Evolutionary conservation across 2,888 invertebrate genomes (phyloP), one percentile per base, ranked within the genome.

Genomic region (Oxytorus armatus): DNA sequence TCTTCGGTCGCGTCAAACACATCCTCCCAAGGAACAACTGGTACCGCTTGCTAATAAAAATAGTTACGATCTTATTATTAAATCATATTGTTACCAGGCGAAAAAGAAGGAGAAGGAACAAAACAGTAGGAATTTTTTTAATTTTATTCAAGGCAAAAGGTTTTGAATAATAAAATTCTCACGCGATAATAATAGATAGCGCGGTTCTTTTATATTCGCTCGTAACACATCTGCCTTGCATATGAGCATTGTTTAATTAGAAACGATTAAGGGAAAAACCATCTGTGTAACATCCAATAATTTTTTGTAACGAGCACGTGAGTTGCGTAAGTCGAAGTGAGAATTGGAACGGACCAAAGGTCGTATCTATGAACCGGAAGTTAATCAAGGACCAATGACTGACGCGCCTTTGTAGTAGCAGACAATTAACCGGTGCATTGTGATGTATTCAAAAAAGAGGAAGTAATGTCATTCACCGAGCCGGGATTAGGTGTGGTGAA

Each of bases 1-100:
- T 94, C 94, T 75, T 92, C 84, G 1, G 93, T 93, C 1, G 94
- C 95, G 86, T 95, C 93, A 57, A 94, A 93, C 16, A 92, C 90
- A 3, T 88, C 90, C 11, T 89, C 86, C 93, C 95, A 95, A 16
- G 90, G 88, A 36, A 92, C 89, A 11, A 93, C 92, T 0, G 93
- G 93, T 21, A 92, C 90, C 0, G 94, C 93, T n/a, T 44, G 29
- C 57, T 59, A 4, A 47, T 44, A 25, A 55, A 51, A 36, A 8
- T 8, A 36, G 10, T n/a, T n/a, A n/a, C 10, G 36, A 36, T 36
- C 4, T 36, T 1, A 10, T 14, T 2, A 14, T 44, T 14, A 44
- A 44, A 44, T 14, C 44, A 1, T 44, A 44, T 44, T 44, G 14
- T 44, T 44, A 3, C 2, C 3, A 1, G 44, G 2, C 2, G n/a